phyloP scores from a whole-genome alignment of 2,888 invertebrate species.

The Thyatira batis region DNA sequence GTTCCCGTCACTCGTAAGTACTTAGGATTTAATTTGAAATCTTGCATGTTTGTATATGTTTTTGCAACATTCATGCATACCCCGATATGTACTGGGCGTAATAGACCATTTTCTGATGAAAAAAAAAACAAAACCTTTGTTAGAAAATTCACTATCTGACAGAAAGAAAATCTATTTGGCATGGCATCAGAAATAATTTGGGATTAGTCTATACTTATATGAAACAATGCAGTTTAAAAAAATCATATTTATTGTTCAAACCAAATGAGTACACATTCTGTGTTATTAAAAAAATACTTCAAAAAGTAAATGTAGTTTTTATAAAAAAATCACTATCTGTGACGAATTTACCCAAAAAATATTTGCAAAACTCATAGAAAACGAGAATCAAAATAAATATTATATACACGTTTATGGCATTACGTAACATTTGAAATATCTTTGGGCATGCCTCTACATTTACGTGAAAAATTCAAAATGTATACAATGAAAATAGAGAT shows the following conservation, averaged over 20 bases:
- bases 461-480: slow-evolving; percentile 15
- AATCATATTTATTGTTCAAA: slow-evolving; percentile 49
- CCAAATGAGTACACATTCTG: slow-evolving; percentile 42
- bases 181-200: too few species aligned
- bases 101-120: too few species aligned
- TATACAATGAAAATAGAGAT: background rate
- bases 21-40: slow-evolving; percentile 11
- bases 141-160: too few species aligned
- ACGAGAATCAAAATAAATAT: slow-evolving; percentile 48
- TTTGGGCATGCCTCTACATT: slow-evolving; percentile 56
- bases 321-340: slow-evolving; percentile 11
- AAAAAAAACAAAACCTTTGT: too few species aligned
- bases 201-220: slow-evolving; percentile 9
- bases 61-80: too few species aligned
- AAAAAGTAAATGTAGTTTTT: slow-evolving; percentile 29
- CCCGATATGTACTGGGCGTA: too few species aligned
- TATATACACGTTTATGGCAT: slow-evolving; percentile 65
- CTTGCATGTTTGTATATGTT: background rate
- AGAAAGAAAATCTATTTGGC: too few species aligned
- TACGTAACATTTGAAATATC: slow-evolving; percentile 58
- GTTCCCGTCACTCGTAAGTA: slow-evolving; percentile 16
- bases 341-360: slow-evolving; percentile 12
- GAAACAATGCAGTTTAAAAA: slow-evolving; percentile 29
- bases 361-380: slow-evolving; percentile 15
- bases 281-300: slow-evolving; percentile 36